phyloP scores from a whole-genome alignment of 35 echinoderm and acorn worm genomes.

The Ophioderma brevispina region DNA sequence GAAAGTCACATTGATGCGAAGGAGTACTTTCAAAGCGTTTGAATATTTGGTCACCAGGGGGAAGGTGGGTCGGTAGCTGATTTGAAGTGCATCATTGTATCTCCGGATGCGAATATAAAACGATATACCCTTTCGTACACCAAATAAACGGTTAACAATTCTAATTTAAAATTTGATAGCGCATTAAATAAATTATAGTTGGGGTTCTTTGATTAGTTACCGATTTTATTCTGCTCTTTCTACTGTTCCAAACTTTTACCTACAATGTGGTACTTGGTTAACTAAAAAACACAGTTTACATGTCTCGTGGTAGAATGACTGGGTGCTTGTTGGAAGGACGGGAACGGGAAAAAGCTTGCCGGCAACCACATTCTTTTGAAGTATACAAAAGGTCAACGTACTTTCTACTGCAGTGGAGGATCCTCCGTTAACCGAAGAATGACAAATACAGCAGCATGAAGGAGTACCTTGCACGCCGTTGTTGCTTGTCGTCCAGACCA shows the following conservation, averaged over 20 bases:
- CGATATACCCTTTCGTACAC: no score
- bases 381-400: not conserved
- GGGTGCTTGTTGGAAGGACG: not conserved
- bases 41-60: not conserved
- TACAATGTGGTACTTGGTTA: no score
- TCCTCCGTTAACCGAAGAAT: not conserved
- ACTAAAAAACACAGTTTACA: not conserved
- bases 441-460: not conserved
- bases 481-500: not conserved
- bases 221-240: no score
- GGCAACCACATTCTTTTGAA: constrained; percentile 1
- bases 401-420: not conserved
- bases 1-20: not conserved
- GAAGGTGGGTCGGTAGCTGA: no score
- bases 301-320: not conserved
- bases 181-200: no score
- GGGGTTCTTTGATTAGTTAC: no score
- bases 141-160: no score
- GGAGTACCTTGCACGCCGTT: not conserved
- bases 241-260: no score
- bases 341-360: not conserved
- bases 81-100: no score
- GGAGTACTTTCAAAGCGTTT: not conserved
- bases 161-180: no score
- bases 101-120: no score